phyloP scores from a whole-genome alignment of 1,140 invertebrate species.

The Drosophila pseudoananassae region DNA sequence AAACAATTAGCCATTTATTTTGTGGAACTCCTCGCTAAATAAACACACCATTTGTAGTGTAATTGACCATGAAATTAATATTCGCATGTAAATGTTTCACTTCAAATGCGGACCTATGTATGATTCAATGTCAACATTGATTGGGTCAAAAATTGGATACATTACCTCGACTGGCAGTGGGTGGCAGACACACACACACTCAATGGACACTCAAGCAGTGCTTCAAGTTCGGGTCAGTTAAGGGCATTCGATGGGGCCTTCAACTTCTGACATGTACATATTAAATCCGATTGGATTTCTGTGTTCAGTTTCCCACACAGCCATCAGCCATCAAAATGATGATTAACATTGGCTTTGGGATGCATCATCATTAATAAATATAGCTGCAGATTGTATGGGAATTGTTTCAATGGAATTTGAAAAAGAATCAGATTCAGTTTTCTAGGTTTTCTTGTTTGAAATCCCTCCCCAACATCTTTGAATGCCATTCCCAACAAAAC shows the following conservation, averaged over 20 bases:
- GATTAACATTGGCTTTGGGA: slow-evolving; percentile 16
- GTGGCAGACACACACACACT: slow-evolving; percentile 14
- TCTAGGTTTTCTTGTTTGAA: not conserved
- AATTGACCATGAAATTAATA: slow-evolving; percentile 53
- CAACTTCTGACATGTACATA: slow-evolving; percentile 42
- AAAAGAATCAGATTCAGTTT: slow-evolving; percentile 24
- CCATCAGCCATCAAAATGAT: slow-evolving; percentile 32
- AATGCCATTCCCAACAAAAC: not conserved
- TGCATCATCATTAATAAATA: slow-evolving; percentile 24
- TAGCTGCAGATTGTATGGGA: slow-evolving; percentile 25
- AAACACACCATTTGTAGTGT: slow-evolving; percentile 22
- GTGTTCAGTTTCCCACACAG: slow-evolving; percentile 33
- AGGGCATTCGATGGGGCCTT: slow-evolving; percentile 26
- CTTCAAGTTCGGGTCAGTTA: slow-evolving; percentile 24
- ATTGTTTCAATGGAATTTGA: not conserved
- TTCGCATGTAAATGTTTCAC: slow-evolving; percentile 44
- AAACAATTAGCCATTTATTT: slow-evolving; percentile 55
- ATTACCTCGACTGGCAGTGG: slow-evolving; percentile 37
- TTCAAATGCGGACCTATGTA: slow-evolving; percentile 14
- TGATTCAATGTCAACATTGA: slow-evolving; percentile 54
- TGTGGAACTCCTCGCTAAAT: slow-evolving; percentile 22
- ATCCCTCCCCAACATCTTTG: not conserved
- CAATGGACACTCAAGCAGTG: slow-evolving; percentile 1
- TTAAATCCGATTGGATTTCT: slow-evolving; percentile 37
- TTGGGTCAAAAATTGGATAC: slow-evolving; percentile 37